phyloP scores from a whole-genome alignment of 2,113 vertebrate species.

The Pseudonaja textilis region DNA sequence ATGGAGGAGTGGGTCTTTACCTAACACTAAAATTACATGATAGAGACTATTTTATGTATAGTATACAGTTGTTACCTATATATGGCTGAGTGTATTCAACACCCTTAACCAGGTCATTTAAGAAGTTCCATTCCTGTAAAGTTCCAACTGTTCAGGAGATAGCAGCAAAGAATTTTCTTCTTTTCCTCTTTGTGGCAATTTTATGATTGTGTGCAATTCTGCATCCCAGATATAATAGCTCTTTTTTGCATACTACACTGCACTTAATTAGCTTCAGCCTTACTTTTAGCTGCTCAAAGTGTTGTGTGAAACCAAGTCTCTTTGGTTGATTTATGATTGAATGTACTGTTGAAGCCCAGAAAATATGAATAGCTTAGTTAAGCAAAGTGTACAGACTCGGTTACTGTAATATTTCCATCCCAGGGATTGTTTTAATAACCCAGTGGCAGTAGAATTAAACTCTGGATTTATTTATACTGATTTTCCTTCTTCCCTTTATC shows the following conservation, averaged over 20 bases:
- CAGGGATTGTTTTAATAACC: background rate
- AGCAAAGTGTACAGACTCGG: background rate
- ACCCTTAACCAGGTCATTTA: background rate
- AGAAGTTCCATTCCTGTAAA: background rate
- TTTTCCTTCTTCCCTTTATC: background rate
- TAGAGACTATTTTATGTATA: background rate
- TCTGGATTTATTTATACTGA: background rate
- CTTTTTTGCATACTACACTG: background rate
- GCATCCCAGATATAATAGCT: background rate
- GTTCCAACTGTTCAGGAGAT: background rate
- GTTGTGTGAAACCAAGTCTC: background rate
- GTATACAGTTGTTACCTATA: background rate
- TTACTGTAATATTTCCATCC: background rate
- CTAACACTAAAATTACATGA: background rate
- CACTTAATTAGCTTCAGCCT: background rate
- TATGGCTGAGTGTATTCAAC: background rate
- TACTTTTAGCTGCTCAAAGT: background rate
- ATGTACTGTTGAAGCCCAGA: background rate
- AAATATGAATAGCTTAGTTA: background rate
- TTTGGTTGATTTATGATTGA: background rate
- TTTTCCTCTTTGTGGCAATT: background rate
- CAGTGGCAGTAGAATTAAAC: background rate
- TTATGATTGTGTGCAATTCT: background rate
- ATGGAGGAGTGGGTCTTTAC: background rate
- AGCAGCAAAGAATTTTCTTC: background rate